Evolutionary conservation across 2,797 vertebrate genomes (phyloP), one percentile per base, ranked within the genome.

Genomic region (Rhinella marina): DNA sequence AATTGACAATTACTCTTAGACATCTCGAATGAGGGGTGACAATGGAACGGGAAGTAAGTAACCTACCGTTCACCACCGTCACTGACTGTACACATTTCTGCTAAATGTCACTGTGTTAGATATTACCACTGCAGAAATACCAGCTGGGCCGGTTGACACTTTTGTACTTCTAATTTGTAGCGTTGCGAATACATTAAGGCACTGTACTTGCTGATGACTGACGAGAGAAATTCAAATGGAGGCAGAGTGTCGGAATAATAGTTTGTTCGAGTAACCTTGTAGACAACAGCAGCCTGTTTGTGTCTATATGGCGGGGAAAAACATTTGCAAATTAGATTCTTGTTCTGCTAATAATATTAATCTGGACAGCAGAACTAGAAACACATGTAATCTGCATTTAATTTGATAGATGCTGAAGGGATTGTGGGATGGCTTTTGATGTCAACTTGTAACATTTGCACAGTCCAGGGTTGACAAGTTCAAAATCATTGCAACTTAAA

Each of bases 301-400:
- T 87, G 85, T 86, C 85, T 48, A 82, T 86, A 84, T 79, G 56
- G 85, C 32, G 21, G 64, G 86, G 81, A 87, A 86, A 89, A 87
- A 89, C 81, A 86, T 89, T 89, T 86, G 85, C 85, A 89, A 89
- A 89, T 86, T 89, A 89, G 79, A 89, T 89, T 89, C 80, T 72
- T 76, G 62, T 80, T 84, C 85, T 84, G 81, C 81, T 89, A 86
- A 89, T 86, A 84, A 86, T 89, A 85, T 87, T 89, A 72, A 86
- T 84, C 85, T 84, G 88, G 85, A 84, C 88, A 89, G 88, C 82
- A 84, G 73, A 80, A 64, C 52, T 72, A 70, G 80, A 76, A 87
- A 84, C 84, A 84, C 41, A 50, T 84, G 85, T 86, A 89, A 89
- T 89, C 88, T 89, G 88, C 88, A 89, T 89, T 89, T 89, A 82